Evolutionary conservation across 2,113 vertebrate species (phyloP).

Genomic region (Anser brachyrhynchus): DNA sequence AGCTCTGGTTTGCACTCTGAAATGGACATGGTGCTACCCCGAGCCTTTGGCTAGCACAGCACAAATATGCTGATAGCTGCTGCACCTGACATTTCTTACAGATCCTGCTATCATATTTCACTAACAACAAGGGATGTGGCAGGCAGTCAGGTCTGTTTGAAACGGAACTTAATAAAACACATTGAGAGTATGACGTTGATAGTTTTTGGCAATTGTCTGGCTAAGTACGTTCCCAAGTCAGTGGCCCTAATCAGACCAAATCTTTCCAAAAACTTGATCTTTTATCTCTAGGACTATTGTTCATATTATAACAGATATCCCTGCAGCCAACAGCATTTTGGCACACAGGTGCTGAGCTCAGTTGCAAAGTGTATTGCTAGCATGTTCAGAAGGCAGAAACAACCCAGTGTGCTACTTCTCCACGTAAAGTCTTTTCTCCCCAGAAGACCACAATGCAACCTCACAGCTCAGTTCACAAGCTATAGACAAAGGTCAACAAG

Average conservation of each 20-base stretch:
- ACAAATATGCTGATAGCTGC: rapidly evolving
- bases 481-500: background rate
- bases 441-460: background rate
- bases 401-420: background rate
- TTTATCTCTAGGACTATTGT: background rate
- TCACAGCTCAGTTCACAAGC: slow-evolving; percentile 9
- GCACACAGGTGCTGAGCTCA: background rate
- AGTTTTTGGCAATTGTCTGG: background rate
- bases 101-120: background rate
- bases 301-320: background rate
- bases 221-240: background rate
- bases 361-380: background rate
- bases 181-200: background rate
- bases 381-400: background rate
- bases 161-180: background rate
- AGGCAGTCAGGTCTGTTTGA: background rate
- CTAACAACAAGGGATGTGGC: background rate
- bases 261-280: background rate
- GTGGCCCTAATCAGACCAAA: background rate
- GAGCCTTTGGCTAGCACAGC: background rate
- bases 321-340: background rate
- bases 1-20: background rate
- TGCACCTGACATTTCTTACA: background rate
- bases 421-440: background rate
- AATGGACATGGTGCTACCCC: rapidly evolving